phyloP scores from a whole-genome alignment of 2,797 vertebrate genomes.

The Gymnothorax reevesii region DNA sequence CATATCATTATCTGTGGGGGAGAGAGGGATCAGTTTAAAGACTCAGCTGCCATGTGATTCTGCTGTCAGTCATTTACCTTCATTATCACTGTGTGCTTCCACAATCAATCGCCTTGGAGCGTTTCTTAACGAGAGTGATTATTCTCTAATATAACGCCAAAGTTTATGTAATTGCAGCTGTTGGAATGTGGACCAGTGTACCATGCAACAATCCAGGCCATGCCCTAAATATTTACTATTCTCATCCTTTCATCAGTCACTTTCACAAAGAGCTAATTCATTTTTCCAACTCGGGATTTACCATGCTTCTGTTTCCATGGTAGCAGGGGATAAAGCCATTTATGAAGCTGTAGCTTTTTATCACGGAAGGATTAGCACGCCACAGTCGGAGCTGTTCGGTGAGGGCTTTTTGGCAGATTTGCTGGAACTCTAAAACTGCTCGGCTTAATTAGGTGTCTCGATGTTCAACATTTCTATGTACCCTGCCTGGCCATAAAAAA shows the following conservation, averaged over 20 bases:
- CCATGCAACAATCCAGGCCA: neutral
- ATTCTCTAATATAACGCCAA: neutral
- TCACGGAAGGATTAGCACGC: conserved; percentile 1
- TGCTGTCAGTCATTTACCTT: neutral
- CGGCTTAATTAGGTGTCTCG: neutral
- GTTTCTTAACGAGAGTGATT: neutral
- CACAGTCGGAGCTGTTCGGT: neutral
- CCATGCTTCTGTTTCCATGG: conserved; percentile 17
- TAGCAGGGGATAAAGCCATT: conserved; percentile 16
- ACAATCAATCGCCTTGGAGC: neutral
- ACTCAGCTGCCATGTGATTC: neutral
- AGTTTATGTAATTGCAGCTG: neutral
- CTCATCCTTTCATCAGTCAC: neutral
- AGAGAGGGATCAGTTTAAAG: neutral
- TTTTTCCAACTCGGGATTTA: conserved; percentile 6
- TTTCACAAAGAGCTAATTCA: conserved; percentile 12
- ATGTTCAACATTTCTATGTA: neutral
- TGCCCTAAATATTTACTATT: conserved; percentile 9
- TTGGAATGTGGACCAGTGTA: neutral
- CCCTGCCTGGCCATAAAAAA: too few relatives aligned
- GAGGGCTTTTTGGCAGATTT: neutral
- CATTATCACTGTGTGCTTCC: neutral
- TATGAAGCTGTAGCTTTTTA: conserved; percentile 6
- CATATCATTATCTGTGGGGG: neutral
- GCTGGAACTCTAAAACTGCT: neutral